Percentiles rank a stretch among this genome's conserved stretches.
Evolutionary conservation across 2,888 invertebrate genomes (phyloP).

Genomic region (Mimachlamys varia): DNA sequence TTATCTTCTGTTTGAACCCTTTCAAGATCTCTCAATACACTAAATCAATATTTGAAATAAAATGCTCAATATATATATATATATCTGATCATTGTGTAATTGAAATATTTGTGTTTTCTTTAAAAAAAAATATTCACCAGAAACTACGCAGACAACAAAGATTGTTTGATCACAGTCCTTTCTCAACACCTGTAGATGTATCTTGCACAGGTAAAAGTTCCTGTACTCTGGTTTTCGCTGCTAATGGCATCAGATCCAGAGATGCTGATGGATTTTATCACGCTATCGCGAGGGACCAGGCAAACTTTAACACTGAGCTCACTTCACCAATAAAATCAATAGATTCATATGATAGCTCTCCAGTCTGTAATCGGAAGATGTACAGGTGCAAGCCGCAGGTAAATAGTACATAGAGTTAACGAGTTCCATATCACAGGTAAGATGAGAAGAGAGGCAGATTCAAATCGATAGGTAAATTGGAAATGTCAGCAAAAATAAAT

Average conservation of each 20-base stretch:
- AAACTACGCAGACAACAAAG: neutral
- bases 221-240: neutral
- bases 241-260: neutral
- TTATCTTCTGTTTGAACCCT: too few species aligned
- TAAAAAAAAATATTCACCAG: too few species aligned
- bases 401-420: neutral
- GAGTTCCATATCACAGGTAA: neutral
- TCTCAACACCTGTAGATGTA: neutral
- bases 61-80: too few species aligned
- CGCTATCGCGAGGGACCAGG: neutral
- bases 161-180: neutral
- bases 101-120: too few species aligned
- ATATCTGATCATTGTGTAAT: too few species aligned
- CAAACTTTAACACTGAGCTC: neutral
- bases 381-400: conserved; percentile 6
- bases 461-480: neutral
- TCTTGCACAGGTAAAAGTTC: too few species aligned
- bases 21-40: too few species aligned
- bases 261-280: neutral
- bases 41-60: too few species aligned
- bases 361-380: neutral
- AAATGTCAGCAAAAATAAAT: neutral
- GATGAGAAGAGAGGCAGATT: neutral
- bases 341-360: neutral
- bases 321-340: neutral